phyloP scores from a whole-genome alignment of 2,888 invertebrate genomes.

The Chrysina gloriosa region DNA sequence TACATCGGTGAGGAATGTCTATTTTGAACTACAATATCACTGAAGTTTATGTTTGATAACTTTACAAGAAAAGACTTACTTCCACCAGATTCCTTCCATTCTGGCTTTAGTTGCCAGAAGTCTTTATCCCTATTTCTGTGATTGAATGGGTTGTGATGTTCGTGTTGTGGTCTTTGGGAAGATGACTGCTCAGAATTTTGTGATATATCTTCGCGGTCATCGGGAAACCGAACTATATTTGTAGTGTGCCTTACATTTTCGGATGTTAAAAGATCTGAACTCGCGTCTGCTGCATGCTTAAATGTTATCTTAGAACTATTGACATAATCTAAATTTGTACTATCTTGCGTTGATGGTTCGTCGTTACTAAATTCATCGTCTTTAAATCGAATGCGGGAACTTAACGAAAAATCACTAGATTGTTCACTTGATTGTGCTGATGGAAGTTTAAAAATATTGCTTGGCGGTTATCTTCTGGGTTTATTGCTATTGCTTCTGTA shows the following conservation, averaged over 20 bases:
- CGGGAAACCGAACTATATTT: constrained; percentile 44
- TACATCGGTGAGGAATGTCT: constrained; percentile 50
- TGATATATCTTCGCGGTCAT: constrained; percentile 28
- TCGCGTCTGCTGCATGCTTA: constrained; percentile 34
- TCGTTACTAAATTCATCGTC: constrained; percentile 40
- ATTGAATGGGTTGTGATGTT: constrained; percentile 42
- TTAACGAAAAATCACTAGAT: constrained; percentile 21
- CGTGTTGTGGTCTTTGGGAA: constrained; percentile 3
- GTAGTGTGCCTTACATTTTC: constrained; percentile 40
- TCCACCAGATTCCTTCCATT: constrained; percentile 52
- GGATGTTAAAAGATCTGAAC: constrained; percentile 39
- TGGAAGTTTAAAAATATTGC: constrained; percentile 52
- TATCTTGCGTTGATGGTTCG: constrained; percentile 37
- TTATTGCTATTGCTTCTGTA: constrained; percentile 7
- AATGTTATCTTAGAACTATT: constrained; percentile 37
- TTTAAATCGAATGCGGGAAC: constrained; percentile 33
- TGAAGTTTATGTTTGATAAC: constrained; percentile 52
- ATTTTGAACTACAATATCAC: constrained; percentile 38
- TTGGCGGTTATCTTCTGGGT: constrained; percentile 47
- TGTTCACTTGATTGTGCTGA: constrained; percentile 29
- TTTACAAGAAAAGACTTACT: constrained; percentile 59
- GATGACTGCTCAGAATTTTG: constrained; percentile 20
- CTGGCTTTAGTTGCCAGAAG: constrained; percentile 55
- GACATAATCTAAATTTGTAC: constrained; percentile 37
- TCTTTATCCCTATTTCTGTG: constrained; percentile 56